Conservation (phyloP, 2,113 vertebrate genomes). For the Passerina amoena region DNA sequence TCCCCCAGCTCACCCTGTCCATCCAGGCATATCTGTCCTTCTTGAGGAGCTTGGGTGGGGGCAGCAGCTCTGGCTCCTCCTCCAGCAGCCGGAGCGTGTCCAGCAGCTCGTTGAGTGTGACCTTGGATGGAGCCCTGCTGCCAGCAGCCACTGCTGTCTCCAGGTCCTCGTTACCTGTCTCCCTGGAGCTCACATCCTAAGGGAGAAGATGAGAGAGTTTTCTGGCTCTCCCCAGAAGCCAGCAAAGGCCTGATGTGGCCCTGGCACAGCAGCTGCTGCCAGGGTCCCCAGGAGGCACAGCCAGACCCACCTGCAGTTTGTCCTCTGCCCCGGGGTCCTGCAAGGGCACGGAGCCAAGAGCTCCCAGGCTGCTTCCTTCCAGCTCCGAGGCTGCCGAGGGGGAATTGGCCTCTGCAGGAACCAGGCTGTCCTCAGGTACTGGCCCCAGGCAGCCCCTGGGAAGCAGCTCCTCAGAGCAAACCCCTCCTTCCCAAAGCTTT, state of each 20-base stretch:
- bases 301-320: slow-evolving; percentile 69
- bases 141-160: slow-evolving; percentile 15
- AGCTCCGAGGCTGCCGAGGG: background rate
- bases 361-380: background rate
- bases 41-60: slow-evolving; percentile 62
- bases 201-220: background rate
- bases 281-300: background rate
- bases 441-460: rapidly evolving
- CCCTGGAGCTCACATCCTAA: slow-evolving; percentile 73
- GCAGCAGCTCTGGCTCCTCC: slow-evolving; percentile 83
- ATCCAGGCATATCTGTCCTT: slow-evolving; percentile 87
- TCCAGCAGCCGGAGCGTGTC: slow-evolving; percentile 89
- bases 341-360: background rate
- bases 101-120: slow-evolving; percentile 85
- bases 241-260: rapidly evolving
- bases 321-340: slow-evolving; percentile 1
- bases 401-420: slow-evolving; percentile 69
- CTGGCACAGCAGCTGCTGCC: background rate
- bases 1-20: slow-evolving; percentile 73
- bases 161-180: slow-evolving; percentile 67
- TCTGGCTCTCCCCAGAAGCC: background rate
- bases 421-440: background rate
- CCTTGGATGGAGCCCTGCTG: slow-evolving; percentile 78
- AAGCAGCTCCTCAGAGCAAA: background rate
- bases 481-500: rapidly evolving